These are phyloP conservation scores for Cisticola juncidis DNA, from an alignment of 2,113 vertebrate species.

Conservation along the genomic window DNA sequence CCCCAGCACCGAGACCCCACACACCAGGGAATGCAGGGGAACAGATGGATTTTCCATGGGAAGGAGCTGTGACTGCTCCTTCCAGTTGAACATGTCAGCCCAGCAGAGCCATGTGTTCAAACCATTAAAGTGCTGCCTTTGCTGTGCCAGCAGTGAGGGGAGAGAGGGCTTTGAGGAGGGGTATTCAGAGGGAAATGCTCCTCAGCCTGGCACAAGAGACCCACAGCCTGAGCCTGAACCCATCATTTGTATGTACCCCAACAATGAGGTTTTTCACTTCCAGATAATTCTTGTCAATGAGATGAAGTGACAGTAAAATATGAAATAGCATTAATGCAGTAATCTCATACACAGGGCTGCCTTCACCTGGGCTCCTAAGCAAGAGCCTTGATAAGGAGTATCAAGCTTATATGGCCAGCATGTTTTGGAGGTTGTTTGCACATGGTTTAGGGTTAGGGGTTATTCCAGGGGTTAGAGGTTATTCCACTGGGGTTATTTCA, in stretches of 20 bases:
- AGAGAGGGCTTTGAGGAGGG: not conserved
- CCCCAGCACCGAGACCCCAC: not conserved
- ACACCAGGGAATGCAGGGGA: slow-evolving; percentile 39
- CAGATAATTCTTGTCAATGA: not conserved
- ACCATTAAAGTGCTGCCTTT: not conserved
- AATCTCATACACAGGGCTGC: not conserved
- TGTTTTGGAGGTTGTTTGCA: not conserved
- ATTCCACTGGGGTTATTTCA: not conserved
- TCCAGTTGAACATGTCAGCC: slow-evolving; percentile 34
- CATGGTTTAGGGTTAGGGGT: not conserved
- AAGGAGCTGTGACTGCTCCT: slow-evolving; percentile 28
- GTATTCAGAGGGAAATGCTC: not conserved
- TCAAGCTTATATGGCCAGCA: not conserved
- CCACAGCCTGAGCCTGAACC: not conserved
- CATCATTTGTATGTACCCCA: not conserved
- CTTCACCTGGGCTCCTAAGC: not conserved
- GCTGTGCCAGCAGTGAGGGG: accelerated
- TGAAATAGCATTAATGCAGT: not conserved
- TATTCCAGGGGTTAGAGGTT: not conserved
- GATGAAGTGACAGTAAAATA: not conserved
- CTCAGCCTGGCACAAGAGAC: not conserved
- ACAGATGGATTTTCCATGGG: slow-evolving; percentile 65
- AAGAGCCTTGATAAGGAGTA: not conserved
- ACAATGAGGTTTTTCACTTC: not conserved
- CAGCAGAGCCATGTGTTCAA: slow-evolving; percentile 16